Percentiles rank a stretch among this genome's conserved stretches.
These are phyloP conservation scores for Galeopsomyia nigrocyanea DNA, from an alignment of 2,888 invertebrate species.

Conservation along the genomic window DNA sequence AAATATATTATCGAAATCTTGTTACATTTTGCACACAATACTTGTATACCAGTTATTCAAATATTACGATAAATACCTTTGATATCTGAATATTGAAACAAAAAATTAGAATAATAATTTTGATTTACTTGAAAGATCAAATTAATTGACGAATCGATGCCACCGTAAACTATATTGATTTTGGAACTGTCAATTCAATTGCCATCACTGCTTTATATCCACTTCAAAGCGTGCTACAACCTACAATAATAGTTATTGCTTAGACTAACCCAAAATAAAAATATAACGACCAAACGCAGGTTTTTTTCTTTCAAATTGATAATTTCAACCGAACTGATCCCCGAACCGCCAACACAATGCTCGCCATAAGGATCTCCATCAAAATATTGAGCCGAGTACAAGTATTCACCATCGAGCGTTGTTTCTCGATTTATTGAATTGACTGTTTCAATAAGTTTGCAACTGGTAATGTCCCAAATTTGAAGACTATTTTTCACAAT, in stretches of 20 bases:
- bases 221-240: conserved; percentile 57
- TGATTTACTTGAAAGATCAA: background rate
- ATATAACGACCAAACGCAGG: conserved; percentile 4
- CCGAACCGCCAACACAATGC: conserved; percentile 63
- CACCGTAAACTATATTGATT: conserved; percentile 60
- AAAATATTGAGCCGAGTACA: conserved; percentile 72
- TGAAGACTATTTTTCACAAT: conserved; percentile 71
- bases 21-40: too few relatives aligned
- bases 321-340: conserved; percentile 62
- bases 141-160: conserved; percentile 59
- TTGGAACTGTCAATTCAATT: conserved; percentile 59
- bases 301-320: conserved; percentile 59
- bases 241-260: conserved; percentile 47
- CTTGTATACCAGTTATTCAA: too few relatives aligned
- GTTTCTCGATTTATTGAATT: conserved; percentile 70
- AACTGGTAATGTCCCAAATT: conserved; percentile 72
- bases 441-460: conserved; percentile 69
- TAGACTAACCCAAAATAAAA: too few relatives aligned
- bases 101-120: too few relatives aligned
- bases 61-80: too few relatives aligned
- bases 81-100: too few relatives aligned
- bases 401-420: conserved; percentile 73
- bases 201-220: conserved; percentile 61
- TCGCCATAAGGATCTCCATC: conserved; percentile 61
- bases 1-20: too few relatives aligned